A percentile compares a stretch with the other conserved stretches of the same genome.
phyloP scores from a whole-genome alignment of 2,113 vertebrate genomes.

The Malurus elegans region DNA sequence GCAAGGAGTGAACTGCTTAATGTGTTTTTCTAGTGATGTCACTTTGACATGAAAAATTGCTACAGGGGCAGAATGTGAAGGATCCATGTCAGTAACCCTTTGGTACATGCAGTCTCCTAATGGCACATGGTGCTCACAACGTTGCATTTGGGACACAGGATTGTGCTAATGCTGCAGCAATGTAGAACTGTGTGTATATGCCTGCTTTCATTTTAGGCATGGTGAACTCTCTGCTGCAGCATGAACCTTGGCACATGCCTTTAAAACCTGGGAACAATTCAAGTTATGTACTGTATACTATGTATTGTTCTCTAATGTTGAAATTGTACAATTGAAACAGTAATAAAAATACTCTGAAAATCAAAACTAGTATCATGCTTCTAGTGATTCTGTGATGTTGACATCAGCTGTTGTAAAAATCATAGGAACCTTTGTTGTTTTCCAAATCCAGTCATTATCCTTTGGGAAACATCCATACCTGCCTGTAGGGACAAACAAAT shows the following conservation, averaged over 20 bases:
- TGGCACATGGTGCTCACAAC: not conserved
- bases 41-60: not conserved
- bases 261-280: not conserved
- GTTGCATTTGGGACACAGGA: not conserved
- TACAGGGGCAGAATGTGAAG: not conserved
- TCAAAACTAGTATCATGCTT: not conserved
- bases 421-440: not conserved
- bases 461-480: not conserved
- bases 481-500: not conserved
- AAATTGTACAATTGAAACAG: conserved; percentile 32
- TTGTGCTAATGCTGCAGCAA: not conserved
- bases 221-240: not conserved
- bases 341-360: conserved; percentile 55
- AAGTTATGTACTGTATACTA: conserved; percentile 4
- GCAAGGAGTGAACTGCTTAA: not conserved
- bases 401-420: not conserved
- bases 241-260: not conserved
- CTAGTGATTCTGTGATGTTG: not conserved
- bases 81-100: not conserved
- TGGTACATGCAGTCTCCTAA: not conserved
- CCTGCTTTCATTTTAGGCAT: not conserved
- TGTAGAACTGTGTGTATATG: not conserved
- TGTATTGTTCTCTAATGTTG: not conserved
- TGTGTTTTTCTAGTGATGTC: not conserved
- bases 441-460: not conserved